Conservation (phyloP, 23 tunicate genomes). For the Halocynthia aurantium region DNA sequence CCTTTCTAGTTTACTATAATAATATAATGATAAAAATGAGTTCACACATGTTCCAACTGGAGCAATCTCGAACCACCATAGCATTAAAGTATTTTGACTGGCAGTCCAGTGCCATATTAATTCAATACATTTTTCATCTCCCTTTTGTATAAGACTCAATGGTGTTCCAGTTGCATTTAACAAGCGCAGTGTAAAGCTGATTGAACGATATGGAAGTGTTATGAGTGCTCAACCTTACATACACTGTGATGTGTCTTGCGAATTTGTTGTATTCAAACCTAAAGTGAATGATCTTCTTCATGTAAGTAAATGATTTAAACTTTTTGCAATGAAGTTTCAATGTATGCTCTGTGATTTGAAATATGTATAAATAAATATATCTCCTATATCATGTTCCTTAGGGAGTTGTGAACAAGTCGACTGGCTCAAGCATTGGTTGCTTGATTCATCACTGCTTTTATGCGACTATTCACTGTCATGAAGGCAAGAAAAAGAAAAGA, state of each 20-base stretch:
- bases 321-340: no score
- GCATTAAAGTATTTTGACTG: no score
- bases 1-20: no score
- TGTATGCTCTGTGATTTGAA: no score
- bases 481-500: no score
- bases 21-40: no score
- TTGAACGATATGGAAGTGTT: conserved; percentile 32
- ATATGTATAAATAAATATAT: no score
- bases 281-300: conserved; percentile 33
- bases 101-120: no score
- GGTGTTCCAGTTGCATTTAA: conserved; percentile 79
- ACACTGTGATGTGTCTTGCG: conserved; percentile 58
- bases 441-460: conserved; percentile 64
- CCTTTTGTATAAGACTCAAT: conserved; percentile 37
- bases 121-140: no score
- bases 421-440: conserved; percentile 25
- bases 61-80: no score
- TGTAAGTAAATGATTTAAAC: conserved; percentile 4
- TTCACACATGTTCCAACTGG: no score
- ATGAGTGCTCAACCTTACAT: conserved; percentile 50
- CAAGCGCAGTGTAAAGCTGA: conserved; percentile 45
- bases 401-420: conserved; percentile 31
- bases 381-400: not conserved
- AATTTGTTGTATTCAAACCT: conserved; percentile 51
- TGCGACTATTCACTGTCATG: conserved; percentile 13